phyloP scores from a whole-genome alignment of 2,797 vertebrate genomes.

The Vipera ursinii region DNA sequence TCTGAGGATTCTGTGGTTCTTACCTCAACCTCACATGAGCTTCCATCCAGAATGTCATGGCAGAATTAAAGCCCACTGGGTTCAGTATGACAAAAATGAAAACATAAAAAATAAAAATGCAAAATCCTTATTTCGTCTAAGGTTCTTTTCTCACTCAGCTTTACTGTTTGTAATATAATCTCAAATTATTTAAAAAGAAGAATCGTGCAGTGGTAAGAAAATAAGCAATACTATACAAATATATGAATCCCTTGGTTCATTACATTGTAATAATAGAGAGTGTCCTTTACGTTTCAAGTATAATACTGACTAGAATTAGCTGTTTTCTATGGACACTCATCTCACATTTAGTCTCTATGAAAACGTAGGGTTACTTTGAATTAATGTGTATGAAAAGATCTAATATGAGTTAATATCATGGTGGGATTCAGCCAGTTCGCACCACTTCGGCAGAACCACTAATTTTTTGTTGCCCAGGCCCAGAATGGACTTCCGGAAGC shows the following conservation, averaged over 20 bases:
- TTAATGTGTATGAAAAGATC: background rate
- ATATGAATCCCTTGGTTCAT: background rate
- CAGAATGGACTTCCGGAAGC: too few relatives aligned
- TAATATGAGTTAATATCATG: background rate
- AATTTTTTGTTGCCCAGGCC: too few relatives aligned
- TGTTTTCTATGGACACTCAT: background rate
- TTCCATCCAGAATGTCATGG: background rate
- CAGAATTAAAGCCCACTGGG: background rate
- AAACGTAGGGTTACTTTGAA: background rate
- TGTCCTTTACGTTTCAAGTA: background rate
- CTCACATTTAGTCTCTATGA: background rate
- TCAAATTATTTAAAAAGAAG: background rate
- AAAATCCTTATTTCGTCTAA: background rate
- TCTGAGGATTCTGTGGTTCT: background rate
- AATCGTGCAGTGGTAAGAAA: background rate
- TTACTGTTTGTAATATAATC: background rate
- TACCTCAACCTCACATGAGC: background rate
- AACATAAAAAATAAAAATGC: background rate
- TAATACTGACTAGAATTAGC: background rate
- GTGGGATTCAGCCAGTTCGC: too few relatives aligned
- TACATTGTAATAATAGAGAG: background rate
- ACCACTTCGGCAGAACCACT: too few relatives aligned
- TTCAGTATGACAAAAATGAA: background rate
- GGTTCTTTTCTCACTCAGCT: background rate
- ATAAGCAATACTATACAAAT: background rate